Percentiles rank a stretch among this genome's conserved stretches.
phyloP scores from a whole-genome alignment of 2,113 vertebrate species.

The Pluvialis apricaria region DNA sequence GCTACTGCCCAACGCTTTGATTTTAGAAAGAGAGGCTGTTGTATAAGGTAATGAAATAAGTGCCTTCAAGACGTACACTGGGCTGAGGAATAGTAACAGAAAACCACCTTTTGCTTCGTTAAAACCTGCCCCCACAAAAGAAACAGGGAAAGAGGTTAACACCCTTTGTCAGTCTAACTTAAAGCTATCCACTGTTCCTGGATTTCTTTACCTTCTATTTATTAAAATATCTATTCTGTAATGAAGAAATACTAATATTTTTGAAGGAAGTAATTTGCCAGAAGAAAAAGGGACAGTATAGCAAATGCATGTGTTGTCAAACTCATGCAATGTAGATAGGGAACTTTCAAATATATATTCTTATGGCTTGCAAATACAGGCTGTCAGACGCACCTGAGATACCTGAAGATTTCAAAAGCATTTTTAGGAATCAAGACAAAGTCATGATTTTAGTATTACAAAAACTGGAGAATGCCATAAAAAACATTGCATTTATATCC shows the following conservation, averaged over 20 bases:
- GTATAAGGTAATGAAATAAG: constrained; percentile 22
- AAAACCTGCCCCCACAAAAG: background rate
- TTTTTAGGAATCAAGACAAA: background rate
- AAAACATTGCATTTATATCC: background rate
- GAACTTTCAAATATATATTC: background rate
- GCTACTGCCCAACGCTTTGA: background rate
- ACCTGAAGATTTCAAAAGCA: background rate
- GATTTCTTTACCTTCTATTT: background rate
- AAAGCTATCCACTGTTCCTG: background rate
- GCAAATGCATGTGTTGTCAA: background rate
- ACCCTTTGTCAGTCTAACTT: background rate
- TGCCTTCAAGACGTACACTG: background rate
- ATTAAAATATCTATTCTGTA: background rate
- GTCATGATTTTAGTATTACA: background rate
- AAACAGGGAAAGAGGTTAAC: background rate
- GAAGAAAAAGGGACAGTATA: background rate
- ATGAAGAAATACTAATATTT: background rate
- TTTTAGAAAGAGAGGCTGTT: background rate
- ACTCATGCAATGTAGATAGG: background rate
- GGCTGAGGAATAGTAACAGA: background rate
- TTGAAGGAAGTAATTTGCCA: background rate
- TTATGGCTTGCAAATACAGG: background rate
- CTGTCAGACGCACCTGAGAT: background rate
- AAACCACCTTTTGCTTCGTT: background rate
- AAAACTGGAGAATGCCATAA: background rate